Percentiles rank a stretch among this genome's conserved stretches.
These are phyloP conservation scores for Poecilia gillii DNA, from an alignment of 2,797 vertebrate species.

Conservation along the genomic window DNA sequence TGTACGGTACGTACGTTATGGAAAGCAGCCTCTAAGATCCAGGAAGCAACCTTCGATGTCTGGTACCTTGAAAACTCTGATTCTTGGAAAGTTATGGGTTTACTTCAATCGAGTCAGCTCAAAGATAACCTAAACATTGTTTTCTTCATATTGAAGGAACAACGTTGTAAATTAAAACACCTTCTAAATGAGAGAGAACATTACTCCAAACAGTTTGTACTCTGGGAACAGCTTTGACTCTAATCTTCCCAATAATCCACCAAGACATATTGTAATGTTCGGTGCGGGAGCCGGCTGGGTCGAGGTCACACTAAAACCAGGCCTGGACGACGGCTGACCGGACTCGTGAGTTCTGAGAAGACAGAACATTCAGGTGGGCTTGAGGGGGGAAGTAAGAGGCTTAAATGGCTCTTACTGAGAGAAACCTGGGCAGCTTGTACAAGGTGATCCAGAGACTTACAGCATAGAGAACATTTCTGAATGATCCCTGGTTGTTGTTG, in stretches of 20 bases:
- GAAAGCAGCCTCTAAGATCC: background rate
- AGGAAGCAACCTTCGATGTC: background rate
- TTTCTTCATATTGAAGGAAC: background rate
- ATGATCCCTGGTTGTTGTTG: conserved; percentile 25
- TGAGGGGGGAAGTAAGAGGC: conserved; percentile 63
- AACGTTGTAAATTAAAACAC: conserved; percentile 14
- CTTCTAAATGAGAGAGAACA: conserved; percentile 9
- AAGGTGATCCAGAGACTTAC: conserved; percentile 57
- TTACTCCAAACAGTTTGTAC: background rate
- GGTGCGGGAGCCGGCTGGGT: conserved; percentile 10
- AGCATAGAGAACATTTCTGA: conserved; percentile 54
- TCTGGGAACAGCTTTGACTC: conserved; percentile 14
- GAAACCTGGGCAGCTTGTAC: conserved; percentile 56
- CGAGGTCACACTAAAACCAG: conserved; percentile 41
- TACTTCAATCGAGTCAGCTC: background rate
- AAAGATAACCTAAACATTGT: background rate
- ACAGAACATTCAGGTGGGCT: conserved; percentile 67
- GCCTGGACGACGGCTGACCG: conserved; percentile 54
- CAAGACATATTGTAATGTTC: conserved; percentile 32
- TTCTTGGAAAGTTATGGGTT: background rate
- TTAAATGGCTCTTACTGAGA: conserved; percentile 56
- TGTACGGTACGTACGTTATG: background rate
- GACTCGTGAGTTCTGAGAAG: conserved; percentile 55
- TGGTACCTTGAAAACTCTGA: background rate
- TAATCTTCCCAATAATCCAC: conserved; percentile 39